Base-by-base conservation (phyloP, 92 coral and sea anemone genomes). In the Phenganax marumi region DNA sequence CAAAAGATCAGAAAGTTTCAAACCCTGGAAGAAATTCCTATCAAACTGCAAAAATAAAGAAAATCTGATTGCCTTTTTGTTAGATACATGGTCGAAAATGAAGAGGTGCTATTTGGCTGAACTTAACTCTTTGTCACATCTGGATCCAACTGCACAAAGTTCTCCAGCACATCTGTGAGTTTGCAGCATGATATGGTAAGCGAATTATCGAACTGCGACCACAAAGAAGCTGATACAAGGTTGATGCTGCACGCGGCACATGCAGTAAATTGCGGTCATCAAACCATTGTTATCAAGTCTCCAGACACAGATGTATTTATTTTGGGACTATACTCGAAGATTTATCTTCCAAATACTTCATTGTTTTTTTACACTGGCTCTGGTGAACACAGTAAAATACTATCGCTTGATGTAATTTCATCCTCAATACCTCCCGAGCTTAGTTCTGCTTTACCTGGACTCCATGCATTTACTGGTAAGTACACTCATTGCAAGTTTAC, bases 1-100 rank as follows among this genome's bases (percentile, higher is more conserved):
- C 48, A 76, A 76, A 39, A 39, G 81, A 76, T 76, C 81, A 76
- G 54, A 76, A 76, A 58, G 81, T 76, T 18, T 76, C 49, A 76
- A 56, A 58, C 81, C 81, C 12, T 76, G 81, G 81, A 76, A 76
- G 81, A 76, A 76, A 39, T 76, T 76, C 70, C 69, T 76, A 13
- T 56, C 81, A 56, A 76, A 39, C 49, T 68, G 81, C 81, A 76
- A 39, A 18, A 76, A 76, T 76, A 76, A 64, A 64, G 70, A 64
- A 26, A 64, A 64, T 64, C 70, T 64, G 70, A 18, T 76, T 39
- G 69, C 68, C 68, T 76, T 76, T 58, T 76, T 76, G 69, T 16
- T 56, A 69, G 81, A 76, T 18, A 18, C 81, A 13, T 76, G 81
- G 69, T 76, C 81, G 49, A 76, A 76, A 8, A 76, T 76, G 81